A percentile compares a stretch with the other conserved stretches of the same genome.
These are phyloP conservation scores for Eupithecia insigniata DNA, from an alignment of 2,888 invertebrate species.

Conservation along the genomic window DNA sequence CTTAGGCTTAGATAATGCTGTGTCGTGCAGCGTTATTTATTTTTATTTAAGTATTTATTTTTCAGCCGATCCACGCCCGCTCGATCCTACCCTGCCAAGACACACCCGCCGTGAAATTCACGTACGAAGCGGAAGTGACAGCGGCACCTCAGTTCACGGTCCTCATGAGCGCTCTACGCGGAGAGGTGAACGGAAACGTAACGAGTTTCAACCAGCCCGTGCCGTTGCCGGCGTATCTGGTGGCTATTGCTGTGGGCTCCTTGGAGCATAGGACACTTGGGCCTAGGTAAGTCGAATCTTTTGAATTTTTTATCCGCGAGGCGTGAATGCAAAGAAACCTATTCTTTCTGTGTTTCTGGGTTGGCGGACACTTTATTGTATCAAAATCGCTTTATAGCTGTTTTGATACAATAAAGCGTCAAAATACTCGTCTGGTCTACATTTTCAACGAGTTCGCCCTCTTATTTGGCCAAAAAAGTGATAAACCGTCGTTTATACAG, in stretches of 20 bases:
- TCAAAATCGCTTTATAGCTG: no score
- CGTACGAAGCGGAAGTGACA: constrained; percentile 89
- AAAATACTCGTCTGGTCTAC: neutral
- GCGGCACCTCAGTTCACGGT: constrained; percentile 90
- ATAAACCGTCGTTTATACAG: no score
- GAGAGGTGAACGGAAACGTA: constrained; percentile 73
- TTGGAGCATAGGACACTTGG: constrained; percentile 90
- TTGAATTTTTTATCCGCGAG: neutral
- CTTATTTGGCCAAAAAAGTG: no score
- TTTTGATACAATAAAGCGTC: neutral
- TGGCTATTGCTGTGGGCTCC: constrained; percentile 94
- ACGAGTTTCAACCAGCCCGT: constrained; percentile 89
- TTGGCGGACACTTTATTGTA: no score
- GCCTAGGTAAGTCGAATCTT: constrained; percentile 76
- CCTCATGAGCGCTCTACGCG: constrained; percentile 93
- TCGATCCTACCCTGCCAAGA: constrained; percentile 97
- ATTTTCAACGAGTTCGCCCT: no score
- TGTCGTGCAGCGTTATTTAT: neutral
- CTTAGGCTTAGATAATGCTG: neutral
- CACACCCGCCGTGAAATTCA: constrained; percentile 94
- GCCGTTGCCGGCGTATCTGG: constrained; percentile 94
- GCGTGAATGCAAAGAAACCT: no score
- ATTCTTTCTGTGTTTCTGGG: neutral
- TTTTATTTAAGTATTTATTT: neutral
- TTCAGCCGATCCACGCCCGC: constrained; percentile 93